Evolutionary conservation across 2,113 vertebrate species (phyloP), one percentile per base, ranked within the genome.

Genomic region (Trogon melanurus): DNA sequence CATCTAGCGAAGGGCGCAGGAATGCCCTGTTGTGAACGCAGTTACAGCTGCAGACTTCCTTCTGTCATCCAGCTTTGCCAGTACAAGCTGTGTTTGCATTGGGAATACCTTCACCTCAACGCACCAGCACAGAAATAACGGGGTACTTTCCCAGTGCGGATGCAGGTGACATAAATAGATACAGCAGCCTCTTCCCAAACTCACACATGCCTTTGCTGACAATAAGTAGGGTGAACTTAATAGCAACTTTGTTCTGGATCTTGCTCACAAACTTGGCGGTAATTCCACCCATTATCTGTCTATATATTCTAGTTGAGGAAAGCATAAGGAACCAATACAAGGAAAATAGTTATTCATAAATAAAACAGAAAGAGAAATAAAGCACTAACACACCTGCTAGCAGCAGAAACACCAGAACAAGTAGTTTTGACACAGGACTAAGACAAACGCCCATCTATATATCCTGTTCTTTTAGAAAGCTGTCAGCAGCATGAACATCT

Each of bases 11-110:
- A 34, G 50, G 34, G 61, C 27, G 20, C 22, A 73, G 20, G 38
- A 85, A 50, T 23, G 12, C 19, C 20, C 32, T 30, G 4, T 2
- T 1, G 6, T 3, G 9, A 78, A 70, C 0, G 3, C 36, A 30
- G 14, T 15, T 45, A 23, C 19, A 66, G 61, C 36, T 64, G 32
- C 15, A 85, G 25, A 38, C 50, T 26, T 53, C 45, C 17, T 26
- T 53, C 45, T 16, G 44, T 22, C 17, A 11, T 14, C 56, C 44
- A 64, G 23, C 29, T 76, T 32, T 72, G 38, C 34, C 65, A 83
- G 26, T 8, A 17, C 19, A 58, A 79, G 47, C 16, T n/a, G 19
- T 38, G 25, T 38, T 38, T 64, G 58, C 34, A 34, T 60, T 32
- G 83, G 32, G 13, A 92, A 36, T 44, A 48, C 9, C 16, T 61